These are phyloP conservation scores for Zaprionus taronus DNA, from an alignment of 1,140 invertebrate species.

Conservation along the genomic window DNA sequence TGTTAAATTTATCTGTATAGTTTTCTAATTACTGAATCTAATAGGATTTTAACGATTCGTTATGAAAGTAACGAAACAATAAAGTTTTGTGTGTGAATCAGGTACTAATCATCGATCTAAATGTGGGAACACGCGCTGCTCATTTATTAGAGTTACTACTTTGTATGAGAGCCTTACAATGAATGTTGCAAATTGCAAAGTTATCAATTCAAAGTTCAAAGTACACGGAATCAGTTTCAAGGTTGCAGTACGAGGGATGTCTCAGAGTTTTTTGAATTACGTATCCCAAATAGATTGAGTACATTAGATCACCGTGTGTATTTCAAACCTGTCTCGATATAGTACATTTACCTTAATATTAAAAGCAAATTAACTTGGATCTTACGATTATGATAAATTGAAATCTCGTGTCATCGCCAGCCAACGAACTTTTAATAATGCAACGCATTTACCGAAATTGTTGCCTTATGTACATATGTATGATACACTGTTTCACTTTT, in stretches of 20 bases:
- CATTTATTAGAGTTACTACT: background rate
- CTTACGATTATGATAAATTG: background rate
- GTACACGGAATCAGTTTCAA: background rate
- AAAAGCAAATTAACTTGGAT: background rate
- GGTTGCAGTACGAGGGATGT: background rate
- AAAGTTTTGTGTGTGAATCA: background rate
- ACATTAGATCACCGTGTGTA: background rate
- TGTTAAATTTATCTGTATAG: background rate
- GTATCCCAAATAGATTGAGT: background rate
- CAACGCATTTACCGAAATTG: background rate
- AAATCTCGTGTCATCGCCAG: conserved; percentile 2
- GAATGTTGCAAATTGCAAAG: background rate
- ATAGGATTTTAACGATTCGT: background rate
- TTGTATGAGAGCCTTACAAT: background rate
- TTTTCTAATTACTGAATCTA: background rate
- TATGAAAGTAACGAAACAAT: background rate
- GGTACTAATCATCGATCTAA: background rate
- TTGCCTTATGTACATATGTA: background rate
- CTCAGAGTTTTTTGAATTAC: background rate
- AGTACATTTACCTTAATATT: background rate
- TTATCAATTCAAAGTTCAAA: background rate
- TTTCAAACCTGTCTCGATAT: background rate
- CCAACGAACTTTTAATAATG: conserved; percentile 22
- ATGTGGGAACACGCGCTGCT: background rate
- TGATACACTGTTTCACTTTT: background rate